These are phyloP conservation scores for Umimayanthus chanpuru DNA, from an alignment of 92 coral and sea anemone genomes.

Conservation along the genomic window DNA sequence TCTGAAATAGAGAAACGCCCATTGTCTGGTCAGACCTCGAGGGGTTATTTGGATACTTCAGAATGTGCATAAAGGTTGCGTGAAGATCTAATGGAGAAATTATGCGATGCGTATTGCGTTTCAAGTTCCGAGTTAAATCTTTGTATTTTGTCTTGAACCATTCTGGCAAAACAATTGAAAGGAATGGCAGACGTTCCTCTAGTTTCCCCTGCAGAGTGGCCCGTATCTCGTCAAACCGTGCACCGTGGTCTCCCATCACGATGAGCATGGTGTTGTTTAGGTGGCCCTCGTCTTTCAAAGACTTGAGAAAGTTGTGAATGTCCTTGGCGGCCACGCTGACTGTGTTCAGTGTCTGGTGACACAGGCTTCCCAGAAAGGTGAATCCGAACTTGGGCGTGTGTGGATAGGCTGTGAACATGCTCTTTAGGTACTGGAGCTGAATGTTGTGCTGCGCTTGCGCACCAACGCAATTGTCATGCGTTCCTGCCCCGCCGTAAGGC, in stretches of 20 bases:
- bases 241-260: conserved; percentile 72
- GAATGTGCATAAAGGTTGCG: conserved; percentile 68
- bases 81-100: conserved; percentile 66
- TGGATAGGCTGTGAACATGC: conserved; percentile 67
- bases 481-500: conserved; percentile 28
- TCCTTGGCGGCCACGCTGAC: conserved; percentile 50
- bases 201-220: conserved; percentile 61
- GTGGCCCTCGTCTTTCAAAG: conserved; percentile 50
- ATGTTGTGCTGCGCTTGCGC: conserved; percentile 63
- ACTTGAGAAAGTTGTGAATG: conserved; percentile 38
- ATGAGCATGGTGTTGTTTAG: conserved; percentile 60
- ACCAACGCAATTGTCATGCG: conserved; percentile 52
- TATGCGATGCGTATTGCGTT: conserved; percentile 53
- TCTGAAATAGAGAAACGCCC: conserved; percentile 54
- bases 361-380: conserved; percentile 61
- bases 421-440: conserved; percentile 66
- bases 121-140: conserved; percentile 34
- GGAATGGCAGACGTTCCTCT: conserved; percentile 65
- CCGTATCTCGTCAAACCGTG: conserved; percentile 55
- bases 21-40: conserved; percentile 51
- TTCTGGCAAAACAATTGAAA: conserved; percentile 58
- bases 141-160: conserved; percentile 57
- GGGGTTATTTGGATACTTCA: conserved; percentile 55
- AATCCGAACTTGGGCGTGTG: conserved; percentile 60
- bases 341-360: conserved; percentile 60